Evolutionary conservation across 1,140 invertebrate genomes (phyloP).

Genomic region (Zaprionus camerounensis): DNA sequence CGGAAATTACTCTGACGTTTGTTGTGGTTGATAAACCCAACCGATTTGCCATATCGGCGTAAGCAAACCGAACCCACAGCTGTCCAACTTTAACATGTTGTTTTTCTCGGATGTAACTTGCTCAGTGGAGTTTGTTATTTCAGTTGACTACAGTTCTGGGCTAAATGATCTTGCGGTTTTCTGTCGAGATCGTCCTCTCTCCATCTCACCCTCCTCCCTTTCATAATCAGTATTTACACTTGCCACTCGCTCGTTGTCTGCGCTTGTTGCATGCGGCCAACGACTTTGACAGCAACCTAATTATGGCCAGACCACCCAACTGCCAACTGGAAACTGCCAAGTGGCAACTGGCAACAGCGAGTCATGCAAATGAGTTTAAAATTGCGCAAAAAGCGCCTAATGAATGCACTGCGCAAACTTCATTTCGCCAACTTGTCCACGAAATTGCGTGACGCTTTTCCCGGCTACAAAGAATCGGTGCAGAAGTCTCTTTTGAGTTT

Average conservation of each 20-base stretch:
- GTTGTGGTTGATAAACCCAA: slow-evolving; percentile 60
- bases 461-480: background rate
- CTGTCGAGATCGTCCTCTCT: background rate
- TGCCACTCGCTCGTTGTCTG: background rate
- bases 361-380: slow-evolving; percentile 65
- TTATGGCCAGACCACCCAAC: slow-evolving; percentile 28
- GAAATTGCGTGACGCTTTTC: slow-evolving; percentile 41
- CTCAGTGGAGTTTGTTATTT: slow-evolving; percentile 3
- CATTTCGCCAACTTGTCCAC: slow-evolving; percentile 28
- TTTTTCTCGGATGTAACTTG: background rate
- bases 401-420: slow-evolving; percentile 62
- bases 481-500: background rate
- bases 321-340: background rate
- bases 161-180: slow-evolving; percentile 14
- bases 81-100: slow-evolving; percentile 4
- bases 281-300: slow-evolving; percentile 33
- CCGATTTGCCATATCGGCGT: slow-evolving; percentile 40
- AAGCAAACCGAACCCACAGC: background rate
- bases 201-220: background rate
- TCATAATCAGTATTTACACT: slow-evolving; percentile 6
- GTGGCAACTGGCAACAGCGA: background rate
- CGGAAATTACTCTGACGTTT: slow-evolving; percentile 69
- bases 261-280: slow-evolving; percentile 23
- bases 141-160: background rate
- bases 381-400: slow-evolving; percentile 50